These are phyloP conservation scores for Phyllopteryx taeniolatus DNA, from an alignment of 2,113 vertebrate species.

Conservation along the genomic window DNA sequence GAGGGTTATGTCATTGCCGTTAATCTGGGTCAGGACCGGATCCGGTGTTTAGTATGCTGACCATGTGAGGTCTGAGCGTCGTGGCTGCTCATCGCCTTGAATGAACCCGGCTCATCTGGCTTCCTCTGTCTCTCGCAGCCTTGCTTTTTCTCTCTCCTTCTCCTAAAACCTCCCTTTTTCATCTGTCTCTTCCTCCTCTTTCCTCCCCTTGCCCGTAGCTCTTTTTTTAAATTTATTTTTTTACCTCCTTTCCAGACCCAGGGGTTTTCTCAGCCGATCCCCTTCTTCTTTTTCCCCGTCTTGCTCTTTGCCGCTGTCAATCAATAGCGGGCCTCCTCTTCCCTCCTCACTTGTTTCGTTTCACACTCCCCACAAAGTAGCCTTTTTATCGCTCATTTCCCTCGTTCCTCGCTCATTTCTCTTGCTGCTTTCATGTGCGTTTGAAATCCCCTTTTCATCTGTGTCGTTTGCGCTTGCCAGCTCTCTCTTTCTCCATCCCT, in stretches of 20 bases:
- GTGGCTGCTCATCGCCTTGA: slow-evolving; percentile 60
- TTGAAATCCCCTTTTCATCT: slow-evolving; percentile 73
- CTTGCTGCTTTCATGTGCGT: slow-evolving; percentile 71
- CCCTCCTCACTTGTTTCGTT: slow-evolving; percentile 64
- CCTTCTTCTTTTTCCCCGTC: slow-evolving; percentile 43
- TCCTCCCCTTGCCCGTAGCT: slow-evolving; percentile 8
- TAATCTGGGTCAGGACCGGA: slow-evolving; percentile 74
- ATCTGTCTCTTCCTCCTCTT: slow-evolving; percentile 43
- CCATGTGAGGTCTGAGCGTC: slow-evolving; percentile 64
- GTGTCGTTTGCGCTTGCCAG: slow-evolving; percentile 39
- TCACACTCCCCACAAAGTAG: slow-evolving; percentile 68
- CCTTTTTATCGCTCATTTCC: slow-evolving; percentile 73
- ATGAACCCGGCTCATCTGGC: slow-evolving; percentile 67
- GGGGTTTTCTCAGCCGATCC: slow-evolving; percentile 13
- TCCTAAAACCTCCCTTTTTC: slow-evolving; percentile 47
- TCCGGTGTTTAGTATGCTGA: slow-evolving; percentile 71
- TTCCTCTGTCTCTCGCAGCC: slow-evolving; percentile 38
- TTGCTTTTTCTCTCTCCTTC: slow-evolving; percentile 32
- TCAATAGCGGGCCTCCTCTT: slow-evolving; percentile 49
- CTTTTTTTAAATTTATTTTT: slow-evolving; percentile 31
- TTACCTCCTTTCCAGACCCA: background rate
- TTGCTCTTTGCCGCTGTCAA: slow-evolving; percentile 55
- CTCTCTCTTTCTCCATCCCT: slow-evolving; percentile 14
- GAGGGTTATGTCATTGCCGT: slow-evolving; percentile 60
- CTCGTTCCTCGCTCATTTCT: slow-evolving; percentile 70